Conservation (phyloP, 2,797 vertebrate genomes). For the Poecilia velifera region DNA sequence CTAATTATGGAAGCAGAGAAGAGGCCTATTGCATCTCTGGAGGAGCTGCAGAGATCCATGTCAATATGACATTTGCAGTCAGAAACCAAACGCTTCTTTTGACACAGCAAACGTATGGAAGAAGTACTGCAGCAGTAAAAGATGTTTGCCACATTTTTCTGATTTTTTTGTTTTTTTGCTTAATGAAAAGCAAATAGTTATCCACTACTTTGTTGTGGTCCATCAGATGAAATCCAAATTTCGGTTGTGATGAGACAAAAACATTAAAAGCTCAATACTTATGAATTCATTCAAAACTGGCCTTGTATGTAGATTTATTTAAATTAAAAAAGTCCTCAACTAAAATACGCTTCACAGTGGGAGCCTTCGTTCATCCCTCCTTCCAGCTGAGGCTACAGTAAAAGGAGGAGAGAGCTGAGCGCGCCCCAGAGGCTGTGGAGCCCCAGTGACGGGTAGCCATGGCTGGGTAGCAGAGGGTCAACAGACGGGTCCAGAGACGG, state of each 20-base stretch:
- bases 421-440: slow-evolving; percentile 40
- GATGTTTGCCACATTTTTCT: neutral
- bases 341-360: slow-evolving; percentile 4
- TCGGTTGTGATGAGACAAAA: neutral
- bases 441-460: slow-evolving; percentile 50
- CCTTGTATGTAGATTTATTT: neutral
- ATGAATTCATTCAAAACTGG: neutral
- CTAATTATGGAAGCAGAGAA: neutral
- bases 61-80: neutral
- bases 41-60: neutral
- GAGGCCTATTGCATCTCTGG: neutral
- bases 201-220: neutral
- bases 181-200: neutral
- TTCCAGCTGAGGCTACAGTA: slow-evolving; percentile 16
- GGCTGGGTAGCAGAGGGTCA: slow-evolving; percentile 64
- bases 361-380: slow-evolving; percentile 15
- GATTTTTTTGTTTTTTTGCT: neutral
- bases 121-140: neutral
- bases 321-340: neutral
- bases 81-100: neutral
- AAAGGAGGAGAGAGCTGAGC: slow-evolving; percentile 8
- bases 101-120: neutral
- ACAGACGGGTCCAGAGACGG: slow-evolving; percentile 61
- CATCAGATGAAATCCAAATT: neutral
- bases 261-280: neutral